These are phyloP conservation scores for Notothenia rossii DNA, from an alignment of 2,113 vertebrate genomes.

Conservation along the genomic window DNA sequence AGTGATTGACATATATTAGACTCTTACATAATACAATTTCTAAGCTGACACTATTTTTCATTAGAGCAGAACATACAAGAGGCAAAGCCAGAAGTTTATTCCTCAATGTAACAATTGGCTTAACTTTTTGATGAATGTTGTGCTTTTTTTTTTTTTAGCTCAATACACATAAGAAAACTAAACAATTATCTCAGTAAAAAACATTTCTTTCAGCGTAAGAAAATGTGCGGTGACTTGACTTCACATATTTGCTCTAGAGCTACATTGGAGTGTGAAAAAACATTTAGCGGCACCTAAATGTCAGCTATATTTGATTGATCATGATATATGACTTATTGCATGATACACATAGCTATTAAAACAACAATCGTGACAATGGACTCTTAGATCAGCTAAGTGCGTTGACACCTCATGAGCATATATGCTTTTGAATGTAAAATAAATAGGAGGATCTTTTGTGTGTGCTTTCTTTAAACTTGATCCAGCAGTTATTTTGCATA, in stretches of 20 bases:
- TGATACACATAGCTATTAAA: background rate
- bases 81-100: background rate
- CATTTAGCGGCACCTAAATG: background rate
- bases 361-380: background rate
- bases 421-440: background rate
- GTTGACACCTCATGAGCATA: background rate
- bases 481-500: background rate
- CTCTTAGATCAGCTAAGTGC: background rate
- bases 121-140: constrained; percentile 18
- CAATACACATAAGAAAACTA: background rate
- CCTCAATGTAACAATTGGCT: constrained; percentile 13
- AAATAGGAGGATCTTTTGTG: background rate
- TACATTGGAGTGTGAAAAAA: background rate
- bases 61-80: background rate
- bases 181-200: background rate
- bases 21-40: background rate
- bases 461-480: background rate
- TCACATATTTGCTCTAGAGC: background rate
- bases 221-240: background rate
- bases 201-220: background rate
- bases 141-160: background rate
- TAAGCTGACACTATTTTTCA: background rate
- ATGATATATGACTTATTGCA: background rate
- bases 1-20: background rate
- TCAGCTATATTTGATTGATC: background rate